Percentiles rank a stretch among this genome's conserved stretches.
These are phyloP conservation scores for Salvator merianae DNA, from an alignment of 2,113 vertebrate species.

Conservation along the genomic window DNA sequence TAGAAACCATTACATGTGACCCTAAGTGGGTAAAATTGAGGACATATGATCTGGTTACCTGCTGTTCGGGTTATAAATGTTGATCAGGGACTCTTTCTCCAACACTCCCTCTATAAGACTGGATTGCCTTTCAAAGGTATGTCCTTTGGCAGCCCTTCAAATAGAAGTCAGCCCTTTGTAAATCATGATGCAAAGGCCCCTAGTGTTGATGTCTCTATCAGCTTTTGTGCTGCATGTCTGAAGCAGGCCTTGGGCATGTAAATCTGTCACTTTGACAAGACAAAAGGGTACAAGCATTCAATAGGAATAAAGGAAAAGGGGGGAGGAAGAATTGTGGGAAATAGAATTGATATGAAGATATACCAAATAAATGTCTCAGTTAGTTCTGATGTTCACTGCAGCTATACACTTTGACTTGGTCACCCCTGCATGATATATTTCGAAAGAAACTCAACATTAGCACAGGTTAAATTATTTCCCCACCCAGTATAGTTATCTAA, in stretches of 20 bases:
- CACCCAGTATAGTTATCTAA: too few relatives aligned
- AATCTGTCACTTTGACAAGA: neutral
- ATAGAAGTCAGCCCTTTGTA: too few relatives aligned
- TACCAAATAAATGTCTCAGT: neutral
- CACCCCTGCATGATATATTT: neutral
- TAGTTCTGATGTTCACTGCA: neutral
- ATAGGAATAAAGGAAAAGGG: neutral
- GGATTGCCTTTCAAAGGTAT: too few relatives aligned
- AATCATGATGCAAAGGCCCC: too few relatives aligned
- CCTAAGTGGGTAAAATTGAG: too few relatives aligned
- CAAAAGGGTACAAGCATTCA: neutral
- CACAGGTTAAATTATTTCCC: slow-evolving; percentile 14
- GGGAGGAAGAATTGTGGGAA: neutral
- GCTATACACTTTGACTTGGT: neutral
- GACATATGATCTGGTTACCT: too few relatives aligned
- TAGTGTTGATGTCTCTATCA: neutral
- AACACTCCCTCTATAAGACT: too few relatives aligned
- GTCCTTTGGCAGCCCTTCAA: too few relatives aligned
- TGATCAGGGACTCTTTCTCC: too few relatives aligned
- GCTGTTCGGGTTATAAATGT: too few relatives aligned
- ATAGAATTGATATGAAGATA: neutral
- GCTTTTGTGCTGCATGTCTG: neutral
- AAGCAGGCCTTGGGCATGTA: neutral
- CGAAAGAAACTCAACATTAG: neutral
- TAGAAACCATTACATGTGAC: too few relatives aligned